These are phyloP conservation scores for Drosophila repleta DNA, from an alignment of 1,140 invertebrate species.

Conservation along the genomic window DNA sequence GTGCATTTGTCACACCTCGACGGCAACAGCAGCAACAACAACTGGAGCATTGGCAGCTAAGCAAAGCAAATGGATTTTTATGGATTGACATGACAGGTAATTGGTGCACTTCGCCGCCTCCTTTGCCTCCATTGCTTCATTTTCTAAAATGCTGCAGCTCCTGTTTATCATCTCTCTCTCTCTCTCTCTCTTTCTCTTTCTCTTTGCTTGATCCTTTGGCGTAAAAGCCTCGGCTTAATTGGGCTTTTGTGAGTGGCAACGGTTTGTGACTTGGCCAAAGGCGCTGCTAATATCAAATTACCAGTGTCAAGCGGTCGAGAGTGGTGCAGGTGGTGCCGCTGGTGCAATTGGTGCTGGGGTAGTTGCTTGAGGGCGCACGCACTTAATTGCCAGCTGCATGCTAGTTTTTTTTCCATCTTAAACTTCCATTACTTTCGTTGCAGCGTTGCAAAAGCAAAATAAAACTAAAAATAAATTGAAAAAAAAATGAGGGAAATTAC, in stretches of 20 bases:
- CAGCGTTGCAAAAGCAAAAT: conserved; percentile 19
- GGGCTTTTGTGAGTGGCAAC: conserved; percentile 53
- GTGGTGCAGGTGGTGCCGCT: background rate
- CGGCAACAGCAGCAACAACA: conserved; percentile 20
- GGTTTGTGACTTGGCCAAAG: conserved; percentile 57
- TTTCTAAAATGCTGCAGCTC: conserved; percentile 34
- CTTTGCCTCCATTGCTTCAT: conserved; percentile 19
- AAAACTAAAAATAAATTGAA: conserved; percentile 13
- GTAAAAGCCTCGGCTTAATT: conserved; percentile 69
- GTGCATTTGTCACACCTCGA: conserved; percentile 78
- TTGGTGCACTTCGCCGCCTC: conserved; percentile 68
- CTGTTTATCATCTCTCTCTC: background rate
- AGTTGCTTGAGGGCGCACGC: conserved; percentile 25
- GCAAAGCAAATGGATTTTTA: conserved; percentile 77
- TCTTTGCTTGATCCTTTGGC: conserved; percentile 15
- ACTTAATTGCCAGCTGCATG: conserved; percentile 62
- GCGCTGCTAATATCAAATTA: conserved; percentile 76
- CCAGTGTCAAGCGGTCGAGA: conserved; percentile 37
- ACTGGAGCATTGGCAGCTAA: conserved; percentile 22
- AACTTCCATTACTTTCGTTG: background rate
- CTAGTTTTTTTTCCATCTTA: background rate
- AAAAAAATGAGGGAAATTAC: background rate
- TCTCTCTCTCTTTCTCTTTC: background rate
- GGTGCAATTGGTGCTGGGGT: background rate
- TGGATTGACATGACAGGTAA: conserved; percentile 79